Evolutionary conservation across 2,797 vertebrate genomes (phyloP).

Genomic region (Lindbergichthys nudifrons): DNA sequence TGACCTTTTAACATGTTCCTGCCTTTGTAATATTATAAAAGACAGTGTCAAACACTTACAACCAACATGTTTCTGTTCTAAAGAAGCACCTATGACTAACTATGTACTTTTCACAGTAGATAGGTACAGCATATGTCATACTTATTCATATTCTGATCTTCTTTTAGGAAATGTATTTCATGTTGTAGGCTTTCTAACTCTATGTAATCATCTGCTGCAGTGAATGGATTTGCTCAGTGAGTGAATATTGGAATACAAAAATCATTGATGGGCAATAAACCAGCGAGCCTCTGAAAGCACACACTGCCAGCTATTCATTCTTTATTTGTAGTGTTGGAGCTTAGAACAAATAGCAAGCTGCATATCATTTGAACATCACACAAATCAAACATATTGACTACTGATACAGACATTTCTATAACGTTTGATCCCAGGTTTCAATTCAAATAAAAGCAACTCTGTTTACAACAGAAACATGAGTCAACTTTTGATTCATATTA

Average conservation of each 20-base stretch:
- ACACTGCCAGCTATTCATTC: slow-evolving; percentile 26
- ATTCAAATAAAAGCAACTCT: background rate
- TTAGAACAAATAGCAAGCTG: slow-evolving; percentile 28
- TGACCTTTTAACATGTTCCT: slow-evolving; percentile 18
- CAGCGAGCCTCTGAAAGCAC: slow-evolving; percentile 29
- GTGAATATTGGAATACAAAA: slow-evolving; percentile 11
- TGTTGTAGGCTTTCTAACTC: background rate
- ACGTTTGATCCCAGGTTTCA: background rate
- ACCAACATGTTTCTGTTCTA: slow-evolving; percentile 33
- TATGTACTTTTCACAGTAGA: slow-evolving; percentile 22
- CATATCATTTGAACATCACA: slow-evolving; percentile 24
- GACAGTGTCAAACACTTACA: slow-evolving; percentile 47
- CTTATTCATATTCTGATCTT: slow-evolving; percentile 14
- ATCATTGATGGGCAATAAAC: slow-evolving; percentile 29
- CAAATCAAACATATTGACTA: slow-evolving; percentile 3
- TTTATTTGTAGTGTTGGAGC: slow-evolving; percentile 15
- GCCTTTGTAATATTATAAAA: slow-evolving; percentile 8
- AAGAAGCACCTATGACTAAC: slow-evolving; percentile 31
- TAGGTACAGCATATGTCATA: slow-evolving; percentile 21
- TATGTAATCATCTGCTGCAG: no score
- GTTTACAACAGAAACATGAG: background rate
- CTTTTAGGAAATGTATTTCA: slow-evolving; percentile 1
- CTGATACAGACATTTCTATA: background rate
- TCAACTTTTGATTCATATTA: background rate
- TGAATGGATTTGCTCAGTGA: slow-evolving; percentile 17